These are phyloP conservation scores for Zaprionus vittiger DNA, from an alignment of 1,140 invertebrate species.

Conservation along the genomic window DNA sequence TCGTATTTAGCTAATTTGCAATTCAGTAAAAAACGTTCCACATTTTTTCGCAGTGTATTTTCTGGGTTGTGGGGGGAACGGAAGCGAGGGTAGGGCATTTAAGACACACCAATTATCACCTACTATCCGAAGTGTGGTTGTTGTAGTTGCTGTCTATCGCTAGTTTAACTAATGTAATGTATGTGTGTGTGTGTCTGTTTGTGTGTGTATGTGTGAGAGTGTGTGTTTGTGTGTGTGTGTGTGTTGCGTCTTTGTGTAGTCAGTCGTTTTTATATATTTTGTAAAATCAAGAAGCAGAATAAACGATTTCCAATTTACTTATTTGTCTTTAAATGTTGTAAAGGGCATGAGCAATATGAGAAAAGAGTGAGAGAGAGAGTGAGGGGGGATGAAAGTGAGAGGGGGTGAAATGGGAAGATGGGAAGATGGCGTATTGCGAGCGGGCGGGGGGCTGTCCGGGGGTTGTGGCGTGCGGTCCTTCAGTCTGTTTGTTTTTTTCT, in stretches of 20 bases:
- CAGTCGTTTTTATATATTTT: slow-evolving; percentile 58
- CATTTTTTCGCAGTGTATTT: not conserved
- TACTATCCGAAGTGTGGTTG: slow-evolving; percentile 70
- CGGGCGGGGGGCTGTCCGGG: slow-evolving; percentile 49
- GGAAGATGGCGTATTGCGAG: slow-evolving; percentile 1
- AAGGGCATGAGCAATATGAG: not conserved
- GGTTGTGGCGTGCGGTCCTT: slow-evolving; percentile 65
- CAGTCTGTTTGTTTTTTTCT: slow-evolving; percentile 74
- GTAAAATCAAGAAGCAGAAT: slow-evolving; percentile 57
- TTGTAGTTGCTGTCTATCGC: slow-evolving; percentile 55
- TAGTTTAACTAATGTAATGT: slow-evolving; percentile 69
- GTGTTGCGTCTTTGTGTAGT: slow-evolving; percentile 73
- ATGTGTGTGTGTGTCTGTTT: slow-evolving; percentile 48
- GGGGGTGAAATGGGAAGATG: not conserved
- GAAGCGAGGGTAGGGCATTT: slow-evolving; percentile 48
- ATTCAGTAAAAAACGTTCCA: slow-evolving; percentile 58
- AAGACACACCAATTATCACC: slow-evolving; percentile 84
- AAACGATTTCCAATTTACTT: slow-evolving; percentile 39
- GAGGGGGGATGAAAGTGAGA: not conserved
- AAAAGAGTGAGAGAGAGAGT: not conserved
- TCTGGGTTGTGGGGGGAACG: not conserved
- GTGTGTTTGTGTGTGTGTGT: slow-evolving; percentile 12
- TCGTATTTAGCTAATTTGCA: slow-evolving; percentile 52
- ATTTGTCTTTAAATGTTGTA: slow-evolving; percentile 31
- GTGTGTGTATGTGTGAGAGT: slow-evolving; percentile 17